These are phyloP conservation scores for Apostichopus japonicus DNA, from an alignment of 35 echinoderm and acorn worm species.

Conservation along the genomic window DNA sequence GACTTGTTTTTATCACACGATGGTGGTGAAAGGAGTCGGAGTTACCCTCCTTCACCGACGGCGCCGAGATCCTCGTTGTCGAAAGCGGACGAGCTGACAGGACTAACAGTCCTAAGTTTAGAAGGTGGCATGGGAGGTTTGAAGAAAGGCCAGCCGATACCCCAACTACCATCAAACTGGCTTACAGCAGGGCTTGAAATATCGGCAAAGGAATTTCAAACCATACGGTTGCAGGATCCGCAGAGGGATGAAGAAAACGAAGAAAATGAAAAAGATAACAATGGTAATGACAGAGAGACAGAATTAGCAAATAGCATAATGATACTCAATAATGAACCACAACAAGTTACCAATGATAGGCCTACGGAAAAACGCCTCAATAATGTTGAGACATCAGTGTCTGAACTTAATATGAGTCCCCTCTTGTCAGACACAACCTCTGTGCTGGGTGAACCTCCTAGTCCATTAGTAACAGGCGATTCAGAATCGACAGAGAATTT, in stretches of 20 bases:
- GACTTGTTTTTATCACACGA: conserved; percentile 48
- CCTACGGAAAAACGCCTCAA: neutral
- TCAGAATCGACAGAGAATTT: neutral
- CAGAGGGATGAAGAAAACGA: conserved; percentile 26
- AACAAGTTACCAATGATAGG: neutral
- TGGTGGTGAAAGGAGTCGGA: conserved; percentile 53
- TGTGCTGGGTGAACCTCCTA: neutral
- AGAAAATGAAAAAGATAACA: neutral
- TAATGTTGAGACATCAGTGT: neutral
- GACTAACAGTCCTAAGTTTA: conserved; percentile 26
- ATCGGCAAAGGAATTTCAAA: conserved; percentile 37
- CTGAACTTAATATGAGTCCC: conserved; percentile 10
- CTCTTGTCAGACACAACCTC: conserved; percentile 9
- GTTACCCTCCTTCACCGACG: conserved; percentile 55
- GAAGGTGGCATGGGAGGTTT: conserved; percentile 34
- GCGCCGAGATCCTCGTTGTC: conserved; percentile 28
- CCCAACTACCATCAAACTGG: conserved; percentile 42
- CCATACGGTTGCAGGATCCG: conserved; percentile 20
- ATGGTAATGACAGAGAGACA: neutral
- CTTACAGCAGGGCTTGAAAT: conserved; percentile 6
- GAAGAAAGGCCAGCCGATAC: conserved; percentile 26
- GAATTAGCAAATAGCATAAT: neutral
- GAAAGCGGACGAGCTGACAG: conserved; percentile 13
- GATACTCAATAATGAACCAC: neutral
- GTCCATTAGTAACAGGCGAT: conserved; percentile 6